These are phyloP conservation scores for Tapirus terrestris DNA, from an alignment of 2,113 vertebrate species.

Conservation along the genomic window DNA sequence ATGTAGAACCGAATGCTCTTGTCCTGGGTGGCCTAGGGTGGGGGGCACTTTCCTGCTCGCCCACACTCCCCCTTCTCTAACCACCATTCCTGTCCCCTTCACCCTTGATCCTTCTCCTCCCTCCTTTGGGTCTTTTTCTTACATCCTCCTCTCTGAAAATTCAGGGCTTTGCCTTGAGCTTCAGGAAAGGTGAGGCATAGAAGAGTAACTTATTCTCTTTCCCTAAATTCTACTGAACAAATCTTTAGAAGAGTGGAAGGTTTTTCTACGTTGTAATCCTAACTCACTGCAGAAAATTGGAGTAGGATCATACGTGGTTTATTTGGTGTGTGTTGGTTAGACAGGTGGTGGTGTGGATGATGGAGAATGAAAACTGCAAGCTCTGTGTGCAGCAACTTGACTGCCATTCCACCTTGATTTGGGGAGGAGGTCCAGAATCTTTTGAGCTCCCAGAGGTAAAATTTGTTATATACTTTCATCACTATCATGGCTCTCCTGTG, in stretches of 20 bases:
- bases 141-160: not conserved
- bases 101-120: not conserved
- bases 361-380: not conserved
- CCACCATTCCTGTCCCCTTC: not conserved
- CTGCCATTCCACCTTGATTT: not conserved
- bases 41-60: not conserved
- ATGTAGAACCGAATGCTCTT: not conserved
- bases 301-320: not conserved
- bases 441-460: not conserved
- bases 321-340: not conserved
- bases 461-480: not conserved
- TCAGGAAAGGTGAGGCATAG: not conserved
- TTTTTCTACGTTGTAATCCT: not conserved
- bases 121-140: not conserved
- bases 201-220: not conserved
- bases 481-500: not conserved
- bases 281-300: not conserved
- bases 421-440: not conserved
- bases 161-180: not conserved
- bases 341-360: not conserved
- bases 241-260: not conserved
- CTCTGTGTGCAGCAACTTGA: not conserved
- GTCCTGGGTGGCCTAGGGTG: not conserved
- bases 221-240: not conserved
- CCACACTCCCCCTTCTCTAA: not conserved